Base-by-base conservation (phyloP, 2,888 invertebrate species). In the Pogonocherus hispidulus region DNA sequence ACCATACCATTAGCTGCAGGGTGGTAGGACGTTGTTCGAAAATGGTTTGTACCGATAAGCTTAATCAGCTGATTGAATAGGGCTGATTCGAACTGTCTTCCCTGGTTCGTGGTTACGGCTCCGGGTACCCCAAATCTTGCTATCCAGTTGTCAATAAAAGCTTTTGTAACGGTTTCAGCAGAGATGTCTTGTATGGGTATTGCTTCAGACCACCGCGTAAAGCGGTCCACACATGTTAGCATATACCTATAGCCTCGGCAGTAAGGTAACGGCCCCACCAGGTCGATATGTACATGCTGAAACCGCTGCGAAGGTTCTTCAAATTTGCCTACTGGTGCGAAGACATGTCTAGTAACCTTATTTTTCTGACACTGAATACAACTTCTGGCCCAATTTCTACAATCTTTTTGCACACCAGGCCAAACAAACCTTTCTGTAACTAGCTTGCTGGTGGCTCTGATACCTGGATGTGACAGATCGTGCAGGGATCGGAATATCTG, bases 1-100 rank as follows among this genome's bases (percentile, higher is more conserved):
- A 82, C 69, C 55, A 81, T 76, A 0, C 84, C 85, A 60, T 86
- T 86, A 0, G 83, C 73, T 47, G 77, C 75, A 5, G 84, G 80
- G 60, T 84, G 81, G 57, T 84, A 82, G 1, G 82, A 16, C 19
- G 63, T 52, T 3, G 63, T 63, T 2, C 22, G 51, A 3, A 51
- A 27, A 19, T 27, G 51, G n/a, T 20, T 52, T 37, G 14, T 37
- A 22, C 22, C 52, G n/a, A 41, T 63, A 14, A 32, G 20, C 19
- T 49, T 20, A 35, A 22, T 41, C 3, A 49, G 11, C 20, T 60
- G 44, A 4, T 11, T 60, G n/a, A 49, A 60, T 44, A 35, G 22
- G 8, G 3, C 2, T n/a, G 44, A 23, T 3, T 59, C 46, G 44
- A 59, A 59, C 20, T 60, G 60, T 20, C 49, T 47, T n/a, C 60